Evolutionary conservation across 2,113 vertebrate genomes (phyloP), one percentile per base, ranked within the genome.

Genomic region (Pyxicephalus adspersus): DNA sequence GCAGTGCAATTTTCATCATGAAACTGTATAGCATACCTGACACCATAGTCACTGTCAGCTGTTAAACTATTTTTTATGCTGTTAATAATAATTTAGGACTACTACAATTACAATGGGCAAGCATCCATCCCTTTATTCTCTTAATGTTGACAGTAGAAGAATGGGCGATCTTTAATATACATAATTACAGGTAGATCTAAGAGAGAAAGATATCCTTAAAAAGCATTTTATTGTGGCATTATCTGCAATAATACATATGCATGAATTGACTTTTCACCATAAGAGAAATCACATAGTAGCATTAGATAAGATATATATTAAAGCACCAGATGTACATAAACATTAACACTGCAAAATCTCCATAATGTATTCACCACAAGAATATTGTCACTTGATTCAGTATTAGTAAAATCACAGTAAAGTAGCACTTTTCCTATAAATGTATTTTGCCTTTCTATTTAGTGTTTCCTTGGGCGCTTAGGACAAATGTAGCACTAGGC

Each of bases 401-500:
- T 60, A 75, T 63, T 38, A 45, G 70, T 73, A 75, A 45, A 75
- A 61, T 63, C n/a, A n/a, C n/a, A 13, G 45, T 34, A 76, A 76
- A 76, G 26, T 57, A 66, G 17, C 66, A 38, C 31, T 67, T 66
- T 60, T 74, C 50, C 68, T 73, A 73, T 64, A 51, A 81, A 51
- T 64, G 25, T 54, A 74, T 65, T 81, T 87, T 88, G 75, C 66
- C 64, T 29, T 84, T 86, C 45, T 54, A 83, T 83, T 63, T 80
- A 61, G 29, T 83, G 87, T 71, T 89, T 85, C 83, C 85, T 86
- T 76, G 73, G 83, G 81, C 29, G 0, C 84, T 87, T 88, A 88
- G 90, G 90, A 84, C 86, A 86, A 77, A 83, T 83, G 16, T 57
- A 87, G 87, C 84, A 83, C 89, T 87, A 88, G 90, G 84, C 83